Percentiles rank a stretch among this genome's conserved stretches.
Evolutionary conservation across 2,888 invertebrate genomes (phyloP).

Genomic region (Brenthis hecate): DNA sequence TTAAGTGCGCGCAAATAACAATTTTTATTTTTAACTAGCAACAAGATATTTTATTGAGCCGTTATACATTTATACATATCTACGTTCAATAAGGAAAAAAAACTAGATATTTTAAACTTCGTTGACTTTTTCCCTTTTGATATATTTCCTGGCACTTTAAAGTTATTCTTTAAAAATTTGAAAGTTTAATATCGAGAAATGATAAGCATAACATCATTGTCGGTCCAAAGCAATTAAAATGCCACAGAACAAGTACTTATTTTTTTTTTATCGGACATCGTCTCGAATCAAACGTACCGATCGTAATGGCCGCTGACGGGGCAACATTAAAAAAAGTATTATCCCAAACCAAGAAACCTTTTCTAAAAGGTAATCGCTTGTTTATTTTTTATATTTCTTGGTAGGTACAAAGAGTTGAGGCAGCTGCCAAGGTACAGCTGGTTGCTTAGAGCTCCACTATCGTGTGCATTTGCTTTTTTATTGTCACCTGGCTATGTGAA

Average conservation of each 20-base stretch:
- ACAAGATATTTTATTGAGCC: background rate
- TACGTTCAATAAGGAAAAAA: no score
- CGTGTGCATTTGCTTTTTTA: conserved; percentile 44
- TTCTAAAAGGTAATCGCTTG: conserved; percentile 73
- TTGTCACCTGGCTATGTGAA: conserved; percentile 51
- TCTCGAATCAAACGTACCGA: conserved; percentile 65
- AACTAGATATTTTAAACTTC: no score
- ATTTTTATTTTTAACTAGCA: no score
- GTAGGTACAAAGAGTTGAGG: conserved; percentile 66
- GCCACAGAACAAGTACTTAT: conserved; percentile 51
- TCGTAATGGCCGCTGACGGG: conserved; percentile 62
- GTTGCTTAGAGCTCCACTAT: conserved; percentile 46
- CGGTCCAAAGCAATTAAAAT: conserved; percentile 45
- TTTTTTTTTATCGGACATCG: conserved; percentile 49
- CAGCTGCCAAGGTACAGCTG: conserved; percentile 74
- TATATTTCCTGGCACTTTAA: background rate
- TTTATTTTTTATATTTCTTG: conserved; percentile 63
- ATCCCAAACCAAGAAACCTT: conserved; percentile 57
- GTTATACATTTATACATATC: background rate
- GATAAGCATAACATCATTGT: conserved; percentile 23
- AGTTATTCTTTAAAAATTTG: background rate
- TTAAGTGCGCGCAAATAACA: no score
- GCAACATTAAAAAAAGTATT: conserved; percentile 56
- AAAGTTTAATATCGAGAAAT: conserved; percentile 2
- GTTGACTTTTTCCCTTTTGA: background rate